phyloP scores from a whole-genome alignment of 2,888 invertebrate genomes.

The Rhodophaea formosa region DNA sequence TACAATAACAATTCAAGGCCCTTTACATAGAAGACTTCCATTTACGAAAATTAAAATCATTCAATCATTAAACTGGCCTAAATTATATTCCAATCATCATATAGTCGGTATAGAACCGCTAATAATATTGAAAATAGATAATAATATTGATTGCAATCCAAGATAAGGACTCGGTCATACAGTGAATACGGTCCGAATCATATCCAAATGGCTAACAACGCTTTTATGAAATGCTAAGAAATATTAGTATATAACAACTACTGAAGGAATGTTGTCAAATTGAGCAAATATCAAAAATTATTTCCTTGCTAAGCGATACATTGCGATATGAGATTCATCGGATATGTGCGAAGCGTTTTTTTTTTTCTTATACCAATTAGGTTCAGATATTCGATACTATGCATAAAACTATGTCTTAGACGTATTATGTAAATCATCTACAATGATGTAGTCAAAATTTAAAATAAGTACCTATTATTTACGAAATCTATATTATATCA shows the following conservation, averaged over 20 bases:
- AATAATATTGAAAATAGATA: conserved; percentile 21
- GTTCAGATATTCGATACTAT: background rate
- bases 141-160: too few relatives aligned
- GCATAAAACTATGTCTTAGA: too few relatives aligned
- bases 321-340: conserved; percentile 25
- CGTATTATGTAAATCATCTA: too few relatives aligned
- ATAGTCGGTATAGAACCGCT: conserved; percentile 21
- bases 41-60: conserved; percentile 18
- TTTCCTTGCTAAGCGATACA: conserved; percentile 24
- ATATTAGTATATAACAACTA: conserved; percentile 28
- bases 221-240: conserved; percentile 2
- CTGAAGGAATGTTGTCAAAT: conserved; percentile 55
- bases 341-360: conserved; percentile 30
- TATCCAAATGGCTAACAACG: too few relatives aligned
- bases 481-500: too few relatives aligned
- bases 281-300: conserved; percentile 52
- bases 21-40: conserved; percentile 49
- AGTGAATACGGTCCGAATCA: too few relatives aligned
- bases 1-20: conserved; percentile 59
- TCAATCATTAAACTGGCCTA: conserved; percentile 27
- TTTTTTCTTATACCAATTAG: background rate
- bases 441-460: too few relatives aligned
- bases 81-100: conserved; percentile 13
- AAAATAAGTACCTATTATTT: too few relatives aligned
- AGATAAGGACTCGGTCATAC: too few relatives aligned